These are phyloP conservation scores for Tipula vernalis DNA, from an alignment of 2,888 invertebrate species.

Conservation along the genomic window DNA sequence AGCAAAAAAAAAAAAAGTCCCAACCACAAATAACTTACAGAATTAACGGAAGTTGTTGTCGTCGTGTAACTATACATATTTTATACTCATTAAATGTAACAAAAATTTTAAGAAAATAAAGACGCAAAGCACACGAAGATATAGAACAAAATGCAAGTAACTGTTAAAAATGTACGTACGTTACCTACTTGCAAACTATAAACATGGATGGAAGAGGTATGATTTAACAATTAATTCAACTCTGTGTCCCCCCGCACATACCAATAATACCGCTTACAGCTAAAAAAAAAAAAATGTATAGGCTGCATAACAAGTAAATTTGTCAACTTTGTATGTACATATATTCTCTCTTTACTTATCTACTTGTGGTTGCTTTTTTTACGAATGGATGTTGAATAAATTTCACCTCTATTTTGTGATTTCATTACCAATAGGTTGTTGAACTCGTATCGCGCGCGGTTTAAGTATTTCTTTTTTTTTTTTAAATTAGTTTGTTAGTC, in stretches of 20 bases:
- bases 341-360: background rate
- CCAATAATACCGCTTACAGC: background rate
- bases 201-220: background rate
- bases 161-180: background rate
- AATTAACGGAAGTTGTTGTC: background rate
- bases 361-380: background rate
- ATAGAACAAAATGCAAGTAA: background rate
- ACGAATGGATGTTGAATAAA: background rate
- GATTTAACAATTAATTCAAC: background rate
- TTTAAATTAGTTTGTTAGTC: background rate
- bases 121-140: background rate
- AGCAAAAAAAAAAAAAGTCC: background rate
- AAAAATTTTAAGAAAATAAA: background rate
- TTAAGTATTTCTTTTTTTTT: background rate
- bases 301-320: background rate
- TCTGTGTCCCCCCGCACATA: background rate
- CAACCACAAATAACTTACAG: background rate
- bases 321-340: background rate
- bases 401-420: background rate
- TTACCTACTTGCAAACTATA: background rate
- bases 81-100: background rate
- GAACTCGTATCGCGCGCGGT: background rate
- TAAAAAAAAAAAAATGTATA: background rate
- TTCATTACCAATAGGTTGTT: background rate
- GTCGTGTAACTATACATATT: background rate